phyloP scores from a whole-genome alignment of 1,140 invertebrate genomes.

The Achroia grisella region DNA sequence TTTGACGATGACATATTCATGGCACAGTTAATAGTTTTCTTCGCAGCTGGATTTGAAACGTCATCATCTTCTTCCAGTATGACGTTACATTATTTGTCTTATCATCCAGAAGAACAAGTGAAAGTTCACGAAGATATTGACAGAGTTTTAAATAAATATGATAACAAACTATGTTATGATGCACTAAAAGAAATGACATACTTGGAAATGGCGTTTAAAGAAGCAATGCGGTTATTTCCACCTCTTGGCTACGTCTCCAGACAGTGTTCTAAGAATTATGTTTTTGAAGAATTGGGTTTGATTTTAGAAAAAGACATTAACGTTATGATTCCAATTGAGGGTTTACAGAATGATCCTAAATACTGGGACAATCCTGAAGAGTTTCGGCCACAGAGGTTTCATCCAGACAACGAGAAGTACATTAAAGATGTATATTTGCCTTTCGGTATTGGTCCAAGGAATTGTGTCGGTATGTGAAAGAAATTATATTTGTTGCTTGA shows the following conservation, averaged over 20 bases:
- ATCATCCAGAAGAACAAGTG: conserved; percentile 62
- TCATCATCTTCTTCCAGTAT: conserved; percentile 60
- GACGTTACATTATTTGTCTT: conserved; percentile 62
- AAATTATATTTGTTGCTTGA: no score
- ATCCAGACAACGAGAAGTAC: conserved; percentile 34
- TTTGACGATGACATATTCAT: conserved; percentile 34
- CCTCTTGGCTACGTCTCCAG: conserved; percentile 44
- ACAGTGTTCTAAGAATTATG: conserved; percentile 42
- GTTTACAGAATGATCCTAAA: conserved; percentile 73
- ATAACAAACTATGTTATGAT: conserved; percentile 73
- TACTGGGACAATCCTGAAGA: conserved; percentile 73
- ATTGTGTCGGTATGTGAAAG: neutral
- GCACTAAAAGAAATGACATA: conserved; percentile 74
- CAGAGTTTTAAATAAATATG: conserved; percentile 50
- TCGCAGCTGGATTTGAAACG: conserved; percentile 71
- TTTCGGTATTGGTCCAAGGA: neutral
- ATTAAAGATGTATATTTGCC: neutral
- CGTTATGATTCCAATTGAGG: conserved; percentile 70
- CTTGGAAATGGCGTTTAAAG: conserved; percentile 36
- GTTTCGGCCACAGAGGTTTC: conserved; percentile 75
- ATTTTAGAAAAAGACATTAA: conserved; percentile 61
- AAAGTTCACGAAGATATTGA: conserved; percentile 64
- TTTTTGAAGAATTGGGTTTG: conserved; percentile 42
- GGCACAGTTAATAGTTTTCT: conserved; percentile 71
- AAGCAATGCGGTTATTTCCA: conserved; percentile 57